These are phyloP conservation scores for Semaprochilodus insignis DNA, from an alignment of 2,797 vertebrate genomes.

Conservation along the genomic window DNA sequence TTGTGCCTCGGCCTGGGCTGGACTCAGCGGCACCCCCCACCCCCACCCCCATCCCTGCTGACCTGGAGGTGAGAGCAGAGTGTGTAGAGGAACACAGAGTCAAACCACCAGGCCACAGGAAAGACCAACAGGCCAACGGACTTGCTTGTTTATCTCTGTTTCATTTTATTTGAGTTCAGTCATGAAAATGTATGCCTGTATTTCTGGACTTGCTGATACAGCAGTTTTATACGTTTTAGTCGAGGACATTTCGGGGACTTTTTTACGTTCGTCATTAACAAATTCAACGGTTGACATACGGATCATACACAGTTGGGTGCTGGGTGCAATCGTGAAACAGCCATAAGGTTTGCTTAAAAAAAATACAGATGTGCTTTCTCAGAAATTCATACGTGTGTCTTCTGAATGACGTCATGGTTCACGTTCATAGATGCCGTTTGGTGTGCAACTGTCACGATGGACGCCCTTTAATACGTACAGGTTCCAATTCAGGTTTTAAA, in stretches of 20 bases:
- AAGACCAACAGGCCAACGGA: background rate
- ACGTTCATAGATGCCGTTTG: background rate
- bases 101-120: background rate
- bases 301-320: background rate
- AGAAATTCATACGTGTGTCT: background rate
- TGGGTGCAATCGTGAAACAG: background rate
- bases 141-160: background rate
- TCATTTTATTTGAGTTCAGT: background rate
- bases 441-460: background rate
- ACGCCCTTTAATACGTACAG: background rate
- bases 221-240: background rate
- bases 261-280: background rate
- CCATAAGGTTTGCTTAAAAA: background rate
- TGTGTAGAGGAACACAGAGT: constrained; percentile 1
- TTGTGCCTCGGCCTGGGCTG: constrained; percentile 7
- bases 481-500: constrained; percentile 30
- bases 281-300: too few species aligned
- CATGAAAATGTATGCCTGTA: background rate
- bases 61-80: constrained; percentile 17
- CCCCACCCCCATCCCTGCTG: background rate
- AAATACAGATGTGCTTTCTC: background rate
- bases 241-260: background rate
- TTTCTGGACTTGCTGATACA: background rate
- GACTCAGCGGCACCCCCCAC: constrained; percentile 17
- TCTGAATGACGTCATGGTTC: background rate